phyloP scores from a whole-genome alignment of 1,140 invertebrate genomes.

The Dinoponera quadriceps region DNA sequence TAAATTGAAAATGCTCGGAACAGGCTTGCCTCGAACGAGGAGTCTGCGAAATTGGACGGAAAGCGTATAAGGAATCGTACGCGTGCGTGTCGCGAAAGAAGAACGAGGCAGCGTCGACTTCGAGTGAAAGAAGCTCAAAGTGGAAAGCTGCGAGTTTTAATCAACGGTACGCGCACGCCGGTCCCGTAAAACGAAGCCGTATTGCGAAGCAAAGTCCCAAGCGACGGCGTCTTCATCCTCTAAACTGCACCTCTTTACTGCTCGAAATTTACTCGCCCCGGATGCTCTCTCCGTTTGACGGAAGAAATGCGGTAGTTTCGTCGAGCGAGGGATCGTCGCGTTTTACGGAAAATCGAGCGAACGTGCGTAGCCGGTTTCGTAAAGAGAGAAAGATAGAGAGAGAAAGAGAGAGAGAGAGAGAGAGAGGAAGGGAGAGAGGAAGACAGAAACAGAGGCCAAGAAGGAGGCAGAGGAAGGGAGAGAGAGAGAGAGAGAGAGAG shows the following conservation, averaged over 20 bases:
- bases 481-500: too few relatives aligned
- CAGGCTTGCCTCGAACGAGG: not conserved
- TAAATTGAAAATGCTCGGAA: constrained; percentile 23
- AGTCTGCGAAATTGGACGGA: constrained; percentile 18
- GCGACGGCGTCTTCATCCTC: constrained; percentile 37
- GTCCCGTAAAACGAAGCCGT: constrained; percentile 56
- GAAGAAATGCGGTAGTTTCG: constrained; percentile 48
- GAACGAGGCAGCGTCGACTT: constrained; percentile 19
- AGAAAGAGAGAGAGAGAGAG: too few relatives aligned
- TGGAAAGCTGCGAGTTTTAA: constrained; percentile 54
- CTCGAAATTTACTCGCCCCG: constrained; percentile 55
- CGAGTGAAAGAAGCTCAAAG: constrained; percentile 55
- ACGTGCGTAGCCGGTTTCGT: too few relatives aligned
- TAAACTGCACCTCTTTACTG: constrained; percentile 32
- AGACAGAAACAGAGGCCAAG: too few relatives aligned
- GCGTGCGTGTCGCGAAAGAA: constrained; percentile 6
- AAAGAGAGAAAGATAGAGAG: too few relatives aligned
- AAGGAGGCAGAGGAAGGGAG: too few relatives aligned
- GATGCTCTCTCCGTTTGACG: constrained; percentile 46
- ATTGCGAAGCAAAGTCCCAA: constrained; percentile 24
- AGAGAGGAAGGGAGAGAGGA: too few relatives aligned
- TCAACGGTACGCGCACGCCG: constrained; percentile 41
- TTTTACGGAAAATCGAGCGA: not conserved
- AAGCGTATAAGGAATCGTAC: constrained; percentile 1
- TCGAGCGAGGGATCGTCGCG: constrained; percentile 5